Evolutionary conservation across 2,888 invertebrate genomes (phyloP), one percentile per base, ranked within the genome.

Genomic region (Drosophila emarginata): DNA sequence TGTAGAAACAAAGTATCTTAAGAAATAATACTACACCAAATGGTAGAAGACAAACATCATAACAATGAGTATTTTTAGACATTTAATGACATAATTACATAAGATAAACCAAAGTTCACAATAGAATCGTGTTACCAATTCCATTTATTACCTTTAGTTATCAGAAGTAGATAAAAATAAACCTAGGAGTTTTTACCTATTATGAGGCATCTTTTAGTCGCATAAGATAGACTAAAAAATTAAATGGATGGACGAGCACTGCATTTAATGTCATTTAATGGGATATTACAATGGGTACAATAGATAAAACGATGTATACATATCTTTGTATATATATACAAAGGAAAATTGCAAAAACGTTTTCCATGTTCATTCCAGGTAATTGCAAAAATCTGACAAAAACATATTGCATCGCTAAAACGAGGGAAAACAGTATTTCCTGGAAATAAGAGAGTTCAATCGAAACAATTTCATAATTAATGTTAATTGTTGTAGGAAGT

Each of bases 401-500:
- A 11, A 11, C 15, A 4, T n/a, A n/a, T n/a, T n/a, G n/a, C n/a
- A n/a, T n/a, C n/a, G n/a, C n/a, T n/a, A n/a, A n/a, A n/a, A n/a
- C n/a, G 18, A 2, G 15, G 0, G 11, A 45, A 45, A 1, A 9
- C n/a, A 4, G 18, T 18, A 9, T 18, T 18, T 45, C 9, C 4
- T 2, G 18, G 45, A 45, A 11, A 1, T 4, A 18, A 4, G 11
- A 45, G 11, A 45, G 45, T 45, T 45, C 18, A 45, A 45, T 45
- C 2, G 6, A 9, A 9, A 45, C 18, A 11, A 45, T 45, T 9
- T 45, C 40, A 45, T 45, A n/a, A 45, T 18, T 45, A 18, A 45
- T 45, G 40, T 40, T 40, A 40, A 40, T 40, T 40, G 40, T 40
- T 40, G 15, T 9, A 15, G 45, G 45, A 45, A 45, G 11, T 45